These are phyloP conservation scores for Synergus umbraculus DNA, from an alignment of 2,888 invertebrate species.

Conservation along the genomic window DNA sequence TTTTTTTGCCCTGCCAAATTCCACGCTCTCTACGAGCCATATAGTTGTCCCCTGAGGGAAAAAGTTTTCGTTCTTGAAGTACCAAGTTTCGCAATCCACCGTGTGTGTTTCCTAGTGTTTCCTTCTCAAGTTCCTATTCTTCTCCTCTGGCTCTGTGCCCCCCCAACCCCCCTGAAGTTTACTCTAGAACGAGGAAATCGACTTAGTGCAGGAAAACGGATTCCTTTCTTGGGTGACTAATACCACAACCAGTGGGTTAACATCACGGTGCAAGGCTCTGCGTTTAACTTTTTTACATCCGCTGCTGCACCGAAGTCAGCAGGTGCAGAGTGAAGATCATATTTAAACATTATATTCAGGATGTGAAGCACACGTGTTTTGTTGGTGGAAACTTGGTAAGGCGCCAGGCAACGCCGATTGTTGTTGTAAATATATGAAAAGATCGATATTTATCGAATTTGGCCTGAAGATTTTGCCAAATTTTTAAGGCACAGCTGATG, in stretches of 20 bases:
- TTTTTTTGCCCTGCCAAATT: constrained; percentile 33
- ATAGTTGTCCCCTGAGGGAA: constrained; percentile 20
- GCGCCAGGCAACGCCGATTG: constrained; percentile 26
- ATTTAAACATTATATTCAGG: constrained; percentile 1
- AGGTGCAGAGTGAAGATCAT: constrained; percentile 14
- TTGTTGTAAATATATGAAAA: not conserved
- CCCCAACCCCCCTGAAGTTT: not conserved
- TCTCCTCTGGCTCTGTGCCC: not conserved
- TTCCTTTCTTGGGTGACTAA: constrained; percentile 40
- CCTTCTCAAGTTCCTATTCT: not conserved
- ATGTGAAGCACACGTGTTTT: constrained; percentile 22
- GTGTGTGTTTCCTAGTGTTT: not conserved
- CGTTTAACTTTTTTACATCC: constrained; percentile 33
- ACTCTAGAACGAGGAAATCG: constrained; percentile 1
- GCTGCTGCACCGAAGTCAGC: constrained; percentile 23
- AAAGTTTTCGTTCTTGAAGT: constrained; percentile 12
- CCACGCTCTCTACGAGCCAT: constrained; percentile 22
- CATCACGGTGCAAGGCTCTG: constrained; percentile 36
- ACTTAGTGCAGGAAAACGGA: constrained; percentile 22
- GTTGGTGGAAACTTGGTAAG: not conserved
- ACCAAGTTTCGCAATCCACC: not conserved
- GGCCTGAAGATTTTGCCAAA: constrained; percentile 11
- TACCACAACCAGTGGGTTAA: not conserved
- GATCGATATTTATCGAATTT: not conserved
- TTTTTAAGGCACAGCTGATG: not conserved